Evolutionary conservation across 1,140 invertebrate species (phyloP).

Genomic region (Drepana arcuata): DNA sequence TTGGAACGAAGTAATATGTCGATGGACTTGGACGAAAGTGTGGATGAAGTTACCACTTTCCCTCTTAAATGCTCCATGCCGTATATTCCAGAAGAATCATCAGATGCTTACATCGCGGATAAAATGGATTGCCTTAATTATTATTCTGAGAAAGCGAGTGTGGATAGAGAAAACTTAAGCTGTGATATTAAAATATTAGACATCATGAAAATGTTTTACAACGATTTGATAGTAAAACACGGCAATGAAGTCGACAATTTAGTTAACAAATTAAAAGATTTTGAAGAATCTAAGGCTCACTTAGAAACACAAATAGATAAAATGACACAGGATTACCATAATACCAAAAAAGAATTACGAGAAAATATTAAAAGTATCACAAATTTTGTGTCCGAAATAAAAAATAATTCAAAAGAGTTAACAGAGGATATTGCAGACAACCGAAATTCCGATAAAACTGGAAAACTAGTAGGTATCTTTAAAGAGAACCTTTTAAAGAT

Average conservation of each 20-base stretch:
- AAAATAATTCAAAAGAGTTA: slow-evolving; percentile 14
- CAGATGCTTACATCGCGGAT: slow-evolving; percentile 31
- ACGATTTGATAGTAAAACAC: slow-evolving; percentile 35
- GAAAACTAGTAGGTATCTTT: slow-evolving; percentile 20
- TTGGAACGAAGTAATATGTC: slow-evolving; percentile 44
- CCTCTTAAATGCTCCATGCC: slow-evolving; percentile 13
- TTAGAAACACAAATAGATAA: slow-evolving; percentile 26
- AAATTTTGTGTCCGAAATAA: slow-evolving; percentile 19
- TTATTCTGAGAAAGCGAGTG: slow-evolving; percentile 33
- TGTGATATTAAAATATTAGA: slow-evolving; percentile 46
- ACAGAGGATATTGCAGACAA: slow-evolving; percentile 3
- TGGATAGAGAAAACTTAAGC: slow-evolving; percentile 21
- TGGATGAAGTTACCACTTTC: slow-evolving; percentile 26
- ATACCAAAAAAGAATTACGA: slow-evolving; percentile 20
- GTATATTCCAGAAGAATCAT: slow-evolving; percentile 26
- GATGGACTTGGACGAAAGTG: slow-evolving; percentile 52
- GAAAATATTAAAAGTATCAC: slow-evolving; percentile 22
- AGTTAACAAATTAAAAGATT: slow-evolving; percentile 43
- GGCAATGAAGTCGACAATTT: slow-evolving; percentile 47
- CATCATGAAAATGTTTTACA: slow-evolving; percentile 49
- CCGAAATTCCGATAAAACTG: slow-evolving; percentile 7
- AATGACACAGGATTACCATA: slow-evolving; percentile 19
- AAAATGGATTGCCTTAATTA: slow-evolving; percentile 48
- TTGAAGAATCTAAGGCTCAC: slow-evolving; percentile 31
- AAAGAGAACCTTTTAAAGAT: slow-evolving; percentile 36